Conservation (phyloP, 2,888 invertebrate genomes). For the Allolobophora icterica region DNA sequence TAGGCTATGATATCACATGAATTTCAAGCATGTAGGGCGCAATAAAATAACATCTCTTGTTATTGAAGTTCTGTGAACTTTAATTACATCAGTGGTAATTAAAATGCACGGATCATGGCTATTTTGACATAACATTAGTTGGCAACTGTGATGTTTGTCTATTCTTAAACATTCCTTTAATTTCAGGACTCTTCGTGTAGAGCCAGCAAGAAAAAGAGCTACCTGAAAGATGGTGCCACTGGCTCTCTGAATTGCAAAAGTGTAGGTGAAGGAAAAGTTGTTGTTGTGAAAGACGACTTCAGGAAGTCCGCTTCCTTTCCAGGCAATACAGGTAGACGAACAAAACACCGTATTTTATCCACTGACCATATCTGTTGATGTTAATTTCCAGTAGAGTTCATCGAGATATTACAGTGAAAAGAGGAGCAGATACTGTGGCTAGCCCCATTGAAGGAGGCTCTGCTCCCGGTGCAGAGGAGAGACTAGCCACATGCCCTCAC, state of each 20-base stretch:
- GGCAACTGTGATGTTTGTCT: background rate
- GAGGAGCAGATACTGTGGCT: too few species aligned
- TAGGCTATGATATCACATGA: background rate
- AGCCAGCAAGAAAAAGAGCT: background rate
- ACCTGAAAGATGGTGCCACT: background rate
- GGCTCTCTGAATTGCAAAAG: background rate
- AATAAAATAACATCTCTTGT: background rate
- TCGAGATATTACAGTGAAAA: too few species aligned
- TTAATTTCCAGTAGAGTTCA: too few species aligned
- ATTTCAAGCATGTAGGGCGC: background rate
- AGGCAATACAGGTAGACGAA: background rate
- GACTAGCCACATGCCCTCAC: too few species aligned
- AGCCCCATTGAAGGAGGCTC: too few species aligned
- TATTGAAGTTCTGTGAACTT: background rate
- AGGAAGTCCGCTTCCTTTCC: background rate
- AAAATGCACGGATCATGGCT: background rate
- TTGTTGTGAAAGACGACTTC: background rate
- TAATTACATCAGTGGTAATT: background rate
- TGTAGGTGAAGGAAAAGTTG: slow-evolving; percentile 17
- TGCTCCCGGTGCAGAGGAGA: too few species aligned
- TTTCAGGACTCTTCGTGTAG: background rate
- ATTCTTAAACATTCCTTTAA: background rate
- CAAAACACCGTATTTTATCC: background rate
- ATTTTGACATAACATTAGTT: background rate
- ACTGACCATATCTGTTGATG: background rate